Conservation (phyloP, 2,113 vertebrate genomes). For the Eleginops maclovinus region DNA sequence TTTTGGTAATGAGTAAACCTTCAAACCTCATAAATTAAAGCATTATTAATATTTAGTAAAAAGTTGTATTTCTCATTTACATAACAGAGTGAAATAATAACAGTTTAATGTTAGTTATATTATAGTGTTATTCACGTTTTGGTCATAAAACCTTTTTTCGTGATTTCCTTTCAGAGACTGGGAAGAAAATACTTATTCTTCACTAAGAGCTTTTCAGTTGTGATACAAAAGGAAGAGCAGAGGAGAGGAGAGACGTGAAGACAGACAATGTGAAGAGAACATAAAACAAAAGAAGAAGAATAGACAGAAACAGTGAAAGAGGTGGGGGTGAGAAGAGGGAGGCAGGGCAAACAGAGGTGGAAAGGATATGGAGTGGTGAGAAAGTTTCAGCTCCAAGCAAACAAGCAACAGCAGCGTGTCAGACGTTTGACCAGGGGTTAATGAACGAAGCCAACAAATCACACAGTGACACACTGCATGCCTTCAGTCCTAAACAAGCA, state of each 20-base stretch:
- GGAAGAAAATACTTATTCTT: neutral
- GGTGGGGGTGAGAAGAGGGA: neutral
- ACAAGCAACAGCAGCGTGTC: conserved; percentile 54
- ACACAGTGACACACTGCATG: conserved; percentile 52
- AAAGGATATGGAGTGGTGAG: conserved; percentile 15
- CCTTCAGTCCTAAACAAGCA: conserved; percentile 63
- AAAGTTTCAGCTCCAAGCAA: conserved; percentile 34
- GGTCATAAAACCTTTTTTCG: no score
- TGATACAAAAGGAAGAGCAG: neutral
- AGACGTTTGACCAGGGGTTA: conserved; percentile 62
- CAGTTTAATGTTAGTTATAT: no score
- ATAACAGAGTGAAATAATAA: no score
- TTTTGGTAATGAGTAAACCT: no score
- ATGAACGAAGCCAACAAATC: conserved; percentile 72
- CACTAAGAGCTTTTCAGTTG: conserved; percentile 16
- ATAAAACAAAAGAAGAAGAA: neutral
- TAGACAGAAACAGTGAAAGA: neutral
- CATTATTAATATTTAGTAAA: no score
- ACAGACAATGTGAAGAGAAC: neutral
- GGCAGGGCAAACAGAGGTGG: conserved; percentile 13
- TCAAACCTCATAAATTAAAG: no score
- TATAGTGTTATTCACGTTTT: no score
- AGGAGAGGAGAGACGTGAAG: neutral
- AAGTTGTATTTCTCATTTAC: no score
- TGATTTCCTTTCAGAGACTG: neutral